Conservation (phyloP, 2,797 vertebrate genomes). For the Echeneis naucrates region DNA sequence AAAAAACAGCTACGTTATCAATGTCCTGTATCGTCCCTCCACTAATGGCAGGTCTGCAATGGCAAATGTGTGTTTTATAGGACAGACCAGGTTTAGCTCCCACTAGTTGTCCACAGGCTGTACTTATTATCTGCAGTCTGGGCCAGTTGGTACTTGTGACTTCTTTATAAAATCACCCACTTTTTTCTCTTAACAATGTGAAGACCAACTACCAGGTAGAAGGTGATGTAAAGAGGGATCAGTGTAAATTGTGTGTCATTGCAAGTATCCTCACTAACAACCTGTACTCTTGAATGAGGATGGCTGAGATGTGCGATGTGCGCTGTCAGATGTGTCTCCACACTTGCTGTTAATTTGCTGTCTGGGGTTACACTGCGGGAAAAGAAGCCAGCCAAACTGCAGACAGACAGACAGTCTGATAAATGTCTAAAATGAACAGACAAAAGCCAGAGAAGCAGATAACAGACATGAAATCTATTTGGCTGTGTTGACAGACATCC, state of each 20-base stretch:
- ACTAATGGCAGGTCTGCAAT: background rate
- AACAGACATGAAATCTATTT: constrained; percentile 31
- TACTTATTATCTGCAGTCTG: background rate
- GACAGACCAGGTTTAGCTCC: constrained; percentile 5
- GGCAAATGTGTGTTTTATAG: constrained; percentile 8
- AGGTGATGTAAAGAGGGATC: constrained; percentile 18
- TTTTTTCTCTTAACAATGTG: background rate
- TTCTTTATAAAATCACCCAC: constrained; percentile 1
- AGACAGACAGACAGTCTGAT: constrained; percentile 36
- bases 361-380: constrained; percentile 40
- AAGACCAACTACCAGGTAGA: constrained; percentile 12
- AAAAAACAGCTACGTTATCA: too few relatives aligned
- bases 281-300: constrained; percentile 21
- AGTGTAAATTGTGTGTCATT: constrained; percentile 23
- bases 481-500: constrained; percentile 32
- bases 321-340: constrained; percentile 39
- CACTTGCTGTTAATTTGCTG: constrained; percentile 51
- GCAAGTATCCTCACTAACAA: constrained; percentile 26
- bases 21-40: too few relatives aligned
- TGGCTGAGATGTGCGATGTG: constrained; percentile 34
- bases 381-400: constrained; percentile 32
- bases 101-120: constrained; percentile 3
- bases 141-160: background rate
- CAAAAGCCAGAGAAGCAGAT: constrained; percentile 16
- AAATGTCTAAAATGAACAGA: constrained; percentile 25